Evolutionary conservation across 1,140 invertebrate species (phyloP).

Genomic region (Globodera rostochiensis): DNA sequence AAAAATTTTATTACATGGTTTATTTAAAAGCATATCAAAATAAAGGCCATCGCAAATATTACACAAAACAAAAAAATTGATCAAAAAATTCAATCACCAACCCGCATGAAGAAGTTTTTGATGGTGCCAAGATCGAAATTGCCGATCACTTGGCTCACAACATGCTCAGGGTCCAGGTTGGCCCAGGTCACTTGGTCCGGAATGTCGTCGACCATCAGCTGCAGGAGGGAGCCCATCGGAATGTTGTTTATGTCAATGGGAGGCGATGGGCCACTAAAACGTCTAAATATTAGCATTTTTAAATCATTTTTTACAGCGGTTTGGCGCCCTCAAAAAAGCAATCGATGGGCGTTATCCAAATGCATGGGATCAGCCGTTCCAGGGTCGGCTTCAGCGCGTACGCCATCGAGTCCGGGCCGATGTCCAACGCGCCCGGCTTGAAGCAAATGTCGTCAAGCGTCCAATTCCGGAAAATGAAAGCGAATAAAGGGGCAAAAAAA

Average conservation of each 20-base stretch:
- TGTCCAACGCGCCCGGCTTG: constrained; percentile 58
- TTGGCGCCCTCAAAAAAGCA: constrained; percentile 99
- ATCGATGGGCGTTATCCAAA: constrained; percentile 93
- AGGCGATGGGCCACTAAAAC: neutral
- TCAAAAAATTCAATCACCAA: constrained; percentile 5
- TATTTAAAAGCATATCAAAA: too few species aligned
- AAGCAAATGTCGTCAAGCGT: constrained; percentile 63
- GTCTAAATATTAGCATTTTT: neutral
- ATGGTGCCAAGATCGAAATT: constrained; percentile 44
- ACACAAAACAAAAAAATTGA: too few species aligned
- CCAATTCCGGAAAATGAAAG: constrained; percentile 56
- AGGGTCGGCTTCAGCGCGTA: constrained; percentile 43
- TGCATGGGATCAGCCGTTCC: constrained; percentile 80
- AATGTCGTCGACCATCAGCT: constrained; percentile 15
- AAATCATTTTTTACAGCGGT: constrained; percentile 67
- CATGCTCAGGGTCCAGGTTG: constrained; percentile 54
- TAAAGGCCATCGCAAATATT: too few species aligned
- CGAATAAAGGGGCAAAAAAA: neutral
- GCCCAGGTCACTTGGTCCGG: constrained; percentile 43
- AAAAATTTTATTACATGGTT: too few species aligned
- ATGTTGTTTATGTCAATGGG: constrained; percentile 19
- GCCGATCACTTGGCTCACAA: constrained; percentile 51
- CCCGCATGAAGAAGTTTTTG: constrained; percentile 44
- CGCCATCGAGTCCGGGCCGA: constrained; percentile 45
- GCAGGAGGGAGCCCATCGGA: constrained; percentile 45